Evolutionary conservation across 2,113 vertebrate genomes (phyloP).

Genomic region (Pygoscelis adeliae): DNA sequence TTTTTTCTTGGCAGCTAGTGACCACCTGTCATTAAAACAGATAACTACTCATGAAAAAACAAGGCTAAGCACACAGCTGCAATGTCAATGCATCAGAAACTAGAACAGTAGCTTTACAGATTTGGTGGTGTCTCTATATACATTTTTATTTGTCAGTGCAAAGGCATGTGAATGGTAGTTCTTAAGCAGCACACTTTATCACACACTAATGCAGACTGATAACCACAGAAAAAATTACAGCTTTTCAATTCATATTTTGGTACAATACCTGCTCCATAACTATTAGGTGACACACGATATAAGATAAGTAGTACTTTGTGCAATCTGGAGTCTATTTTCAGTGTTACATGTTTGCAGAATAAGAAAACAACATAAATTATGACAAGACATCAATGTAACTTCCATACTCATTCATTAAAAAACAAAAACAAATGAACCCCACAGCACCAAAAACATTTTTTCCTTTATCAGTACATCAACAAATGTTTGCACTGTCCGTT

Average conservation of each 20-base stretch:
- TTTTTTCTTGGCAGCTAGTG: conserved; percentile 90
- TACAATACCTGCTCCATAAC: conserved; percentile 68
- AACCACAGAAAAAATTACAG: conserved; percentile 77
- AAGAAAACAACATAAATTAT: conserved; percentile 71
- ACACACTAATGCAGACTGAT: conserved; percentile 73
- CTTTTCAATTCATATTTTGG: conserved; percentile 67
- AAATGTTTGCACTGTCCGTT: conserved; percentile 48
- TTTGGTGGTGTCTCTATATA: conserved; percentile 43
- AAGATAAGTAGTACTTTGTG: conserved; percentile 73
- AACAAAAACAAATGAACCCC: conserved; percentile 25
- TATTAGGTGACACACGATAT: conserved; percentile 70
- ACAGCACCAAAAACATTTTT: conserved; percentile 52
- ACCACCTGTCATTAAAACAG: conserved; percentile 94
- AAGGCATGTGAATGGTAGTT: conserved; percentile 53
- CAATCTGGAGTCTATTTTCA: conserved; percentile 72
- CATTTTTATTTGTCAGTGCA: conserved; percentile 80
- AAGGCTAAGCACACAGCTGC: conserved; percentile 67
- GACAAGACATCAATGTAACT: conserved; percentile 57
- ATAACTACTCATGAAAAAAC: conserved; percentile 80
- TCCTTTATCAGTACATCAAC: conserved; percentile 55
- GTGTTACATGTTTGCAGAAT: conserved; percentile 65
- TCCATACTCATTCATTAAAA: conserved; percentile 30
- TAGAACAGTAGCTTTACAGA: conserved; percentile 72
- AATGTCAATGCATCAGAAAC: conserved; percentile 74
- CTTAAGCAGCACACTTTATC: conserved; percentile 73